Evolutionary conservation across 2,113 vertebrate genomes (phyloP).

Genomic region (Martes martes): DNA sequence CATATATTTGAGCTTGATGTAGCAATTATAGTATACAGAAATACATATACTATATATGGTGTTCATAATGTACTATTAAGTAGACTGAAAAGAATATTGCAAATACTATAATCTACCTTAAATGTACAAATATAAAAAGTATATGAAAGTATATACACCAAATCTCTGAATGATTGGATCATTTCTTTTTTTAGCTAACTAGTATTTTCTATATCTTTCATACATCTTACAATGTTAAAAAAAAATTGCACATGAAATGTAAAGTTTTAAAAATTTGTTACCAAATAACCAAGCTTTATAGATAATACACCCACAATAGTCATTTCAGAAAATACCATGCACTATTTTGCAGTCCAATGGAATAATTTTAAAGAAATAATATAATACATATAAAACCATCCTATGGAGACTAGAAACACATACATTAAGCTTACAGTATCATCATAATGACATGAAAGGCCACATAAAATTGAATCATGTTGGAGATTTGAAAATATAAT

Average conservation of each 20-base stretch:
- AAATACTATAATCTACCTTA: neutral
- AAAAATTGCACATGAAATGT: neutral
- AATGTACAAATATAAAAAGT: neutral
- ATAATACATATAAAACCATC: neutral
- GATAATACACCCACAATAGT: neutral
- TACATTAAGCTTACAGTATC: slow-evolving; percentile 3
- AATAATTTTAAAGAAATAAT: slow-evolving; percentile 44
- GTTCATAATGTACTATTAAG: neutral
- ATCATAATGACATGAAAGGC: slow-evolving; percentile 27
- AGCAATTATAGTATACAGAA: neutral
- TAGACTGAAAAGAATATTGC: neutral
- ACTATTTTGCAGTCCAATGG: neutral
- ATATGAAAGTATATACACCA: neutral
- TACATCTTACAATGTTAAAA: neutral
- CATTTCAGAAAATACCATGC: slow-evolving; percentile 5
- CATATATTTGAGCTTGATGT: neutral
- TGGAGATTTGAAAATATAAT: slow-evolving; percentile 41
- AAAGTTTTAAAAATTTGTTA: neutral
- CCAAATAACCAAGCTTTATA: neutral
- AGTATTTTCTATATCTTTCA: neutral
- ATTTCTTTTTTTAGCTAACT: neutral
- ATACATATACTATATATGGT: neutral
- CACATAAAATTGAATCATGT: slow-evolving; percentile 54
- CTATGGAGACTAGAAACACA: neutral
- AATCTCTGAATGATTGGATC: neutral